These are phyloP conservation scores for Catostomus latipinnis DNA, from an alignment of 2,797 vertebrate genomes.

Conservation along the genomic window DNA sequence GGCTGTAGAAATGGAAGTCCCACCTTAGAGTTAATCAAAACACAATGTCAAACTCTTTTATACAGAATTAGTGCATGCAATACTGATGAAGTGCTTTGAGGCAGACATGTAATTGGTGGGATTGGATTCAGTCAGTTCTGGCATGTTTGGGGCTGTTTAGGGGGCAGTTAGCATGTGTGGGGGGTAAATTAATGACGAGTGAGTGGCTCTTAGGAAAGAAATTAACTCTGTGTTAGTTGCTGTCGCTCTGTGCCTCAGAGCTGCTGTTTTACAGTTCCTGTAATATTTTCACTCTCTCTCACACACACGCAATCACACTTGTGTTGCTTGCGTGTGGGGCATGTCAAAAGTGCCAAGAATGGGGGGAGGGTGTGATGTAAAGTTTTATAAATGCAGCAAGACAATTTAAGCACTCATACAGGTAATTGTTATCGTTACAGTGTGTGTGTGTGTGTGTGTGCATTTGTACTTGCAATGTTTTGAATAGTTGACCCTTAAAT, in stretches of 20 bases:
- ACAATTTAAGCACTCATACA: background rate
- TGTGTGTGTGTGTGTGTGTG: conserved; percentile 19
- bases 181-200: background rate
- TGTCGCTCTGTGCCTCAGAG: conserved; percentile 29
- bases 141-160: conserved; percentile 23
- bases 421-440: background rate
- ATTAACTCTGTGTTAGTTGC: conserved; percentile 44
- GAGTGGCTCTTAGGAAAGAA: conserved; percentile 35
- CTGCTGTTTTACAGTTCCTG: conserved; percentile 63
- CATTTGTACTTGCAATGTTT: background rate
- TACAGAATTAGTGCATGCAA: background rate
- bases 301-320: conserved; percentile 44
- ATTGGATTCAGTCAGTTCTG: conserved; percentile 34
- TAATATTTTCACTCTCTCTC: conserved; percentile 55
- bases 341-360: conserved; percentile 37
- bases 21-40: background rate
- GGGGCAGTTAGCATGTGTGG: conserved; percentile 9
- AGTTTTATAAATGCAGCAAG: conserved; percentile 23
- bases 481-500: too few relatives aligned
- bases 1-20: too few relatives aligned
- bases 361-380: conserved; percentile 58
- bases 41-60: background rate
- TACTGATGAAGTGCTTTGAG: conserved; percentile 59
- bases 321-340: conserved; percentile 37
- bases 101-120: background rate